A percentile compares a stretch with the other conserved stretches of the same genome.
Evolutionary conservation across 2,888 invertebrate genomes (phyloP).

Genomic region (Cenopis cana): DNA sequence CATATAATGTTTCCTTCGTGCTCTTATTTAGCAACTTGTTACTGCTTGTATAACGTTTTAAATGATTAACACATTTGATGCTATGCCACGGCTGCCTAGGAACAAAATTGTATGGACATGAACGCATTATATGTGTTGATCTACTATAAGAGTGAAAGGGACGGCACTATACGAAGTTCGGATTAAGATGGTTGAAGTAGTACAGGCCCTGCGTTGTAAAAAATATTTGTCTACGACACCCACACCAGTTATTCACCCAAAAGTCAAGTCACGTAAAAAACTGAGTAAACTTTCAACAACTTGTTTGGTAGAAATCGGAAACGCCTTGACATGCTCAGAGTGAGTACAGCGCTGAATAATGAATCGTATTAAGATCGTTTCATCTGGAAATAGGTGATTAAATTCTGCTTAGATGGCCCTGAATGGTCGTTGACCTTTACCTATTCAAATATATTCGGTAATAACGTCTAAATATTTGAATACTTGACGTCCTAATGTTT

Average conservation of each 20-base stretch:
- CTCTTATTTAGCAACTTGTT: too few species aligned
- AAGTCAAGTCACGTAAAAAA: slow-evolving; percentile 8
- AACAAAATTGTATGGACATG: too few species aligned
- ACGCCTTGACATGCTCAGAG: slow-evolving; percentile 9
- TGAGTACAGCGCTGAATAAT: slow-evolving; percentile 14
- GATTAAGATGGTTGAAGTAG: too few species aligned
- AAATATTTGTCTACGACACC: slow-evolving; percentile 19
- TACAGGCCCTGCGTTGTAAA: slow-evolving; percentile 15
- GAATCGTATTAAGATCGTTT: neutral
- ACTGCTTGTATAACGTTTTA: too few species aligned
- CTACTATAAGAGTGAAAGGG: too few species aligned
- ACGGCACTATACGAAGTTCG: too few species aligned
- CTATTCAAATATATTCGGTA: neutral
- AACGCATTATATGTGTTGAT: too few species aligned
- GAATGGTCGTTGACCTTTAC: neutral
- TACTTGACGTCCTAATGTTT: neutral
- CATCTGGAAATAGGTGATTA: neutral
- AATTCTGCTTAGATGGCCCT: neutral
- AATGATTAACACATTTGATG: too few species aligned
- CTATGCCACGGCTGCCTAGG: too few species aligned
- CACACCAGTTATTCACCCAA: neutral
- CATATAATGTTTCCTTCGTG: too few species aligned
- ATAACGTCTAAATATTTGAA: neutral
- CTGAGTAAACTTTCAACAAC: slow-evolving; percentile 30
- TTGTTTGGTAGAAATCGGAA: slow-evolving; percentile 14